phyloP scores from a whole-genome alignment of 2,113 vertebrate species.

The Laticauda colubrina region DNA sequence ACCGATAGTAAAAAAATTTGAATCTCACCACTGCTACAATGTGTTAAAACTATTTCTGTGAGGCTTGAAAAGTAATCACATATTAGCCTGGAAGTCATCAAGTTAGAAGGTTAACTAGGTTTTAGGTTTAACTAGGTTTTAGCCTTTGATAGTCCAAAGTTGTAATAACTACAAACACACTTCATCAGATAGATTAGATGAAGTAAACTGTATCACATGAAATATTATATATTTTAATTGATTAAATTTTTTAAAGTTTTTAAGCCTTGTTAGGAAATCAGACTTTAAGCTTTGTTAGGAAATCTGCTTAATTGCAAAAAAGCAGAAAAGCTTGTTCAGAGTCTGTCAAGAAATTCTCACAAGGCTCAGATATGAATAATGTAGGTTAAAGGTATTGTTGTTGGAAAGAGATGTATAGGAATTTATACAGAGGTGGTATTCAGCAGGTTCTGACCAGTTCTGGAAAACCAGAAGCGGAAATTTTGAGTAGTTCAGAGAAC shows the following conservation, averaged over 20 bases:
- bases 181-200: neutral
- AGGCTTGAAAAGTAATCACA: neutral
- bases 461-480: too few species aligned
- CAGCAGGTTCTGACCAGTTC: too few species aligned
- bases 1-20: too few species aligned
- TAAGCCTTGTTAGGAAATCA: neutral
- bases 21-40: neutral
- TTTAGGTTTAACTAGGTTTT: neutral
- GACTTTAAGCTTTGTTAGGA: neutral
- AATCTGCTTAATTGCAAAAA: neutral
- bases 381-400: neutral
- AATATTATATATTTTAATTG: neutral
- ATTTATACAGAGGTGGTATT: neutral
- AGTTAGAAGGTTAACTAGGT: neutral
- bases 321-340: neutral
- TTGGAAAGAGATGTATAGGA: neutral
- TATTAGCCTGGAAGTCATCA: neutral
- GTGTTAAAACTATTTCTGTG: neutral
- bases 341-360: neutral
- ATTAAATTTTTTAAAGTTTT: neutral
- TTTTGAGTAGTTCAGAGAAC: too few species aligned
- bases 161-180: neutral
- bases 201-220: neutral
- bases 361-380: neutral
- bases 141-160: neutral